Evolutionary conservation across 1,140 invertebrate species (phyloP), one percentile per base, ranked within the genome.

Genomic region (Lethrus apterus): DNA sequence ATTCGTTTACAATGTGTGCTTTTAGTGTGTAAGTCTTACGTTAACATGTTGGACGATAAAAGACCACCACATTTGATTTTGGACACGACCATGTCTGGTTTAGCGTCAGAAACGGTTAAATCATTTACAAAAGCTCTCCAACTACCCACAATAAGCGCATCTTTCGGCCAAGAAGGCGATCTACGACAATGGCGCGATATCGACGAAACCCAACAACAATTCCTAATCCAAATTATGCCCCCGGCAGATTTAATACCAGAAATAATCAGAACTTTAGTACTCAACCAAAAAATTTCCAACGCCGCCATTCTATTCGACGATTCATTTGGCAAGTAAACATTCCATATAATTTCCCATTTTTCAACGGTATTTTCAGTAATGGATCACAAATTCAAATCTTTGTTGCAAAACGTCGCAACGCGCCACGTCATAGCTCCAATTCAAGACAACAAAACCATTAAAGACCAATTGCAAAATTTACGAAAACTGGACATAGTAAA

Each of bases 301-400:
- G 87, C 89, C 11, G 90, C 86, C 2, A 84, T 94, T 23, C 71
- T 93, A 5, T 92, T 89, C 63, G 89, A 94, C 57, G 75, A 83
- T n/a, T 79, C 80, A 19, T 92, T 91, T 58, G 81, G 84, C 86
- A 70, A 68, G 65, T 54, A 17, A 31, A 41, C 35, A 38, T 11
- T 13, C 14, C 10, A 33, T 21, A 21, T 5, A 8, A 11, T 20
- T 20, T 38, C 24, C 9, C 10, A 2, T 30, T 52, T 58, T 9
- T 66, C 10, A 34, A 38, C 13, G 7, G 14, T 1, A 21, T 21
- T 23, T 42, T 26, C 9, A 84, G 79, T 86, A 2, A 88, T 92
- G 83, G 84, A 89, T 55, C 85, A 91, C 68, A 90, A 91, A 65
- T 91, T 89, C 68, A 89, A 89, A 65, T 86, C 85, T 7, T 65